Evolutionary conservation across 2,113 vertebrate genomes (phyloP), one percentile per base, ranked within the genome.

Genomic region (Eretmochelys imbricata): DNA sequence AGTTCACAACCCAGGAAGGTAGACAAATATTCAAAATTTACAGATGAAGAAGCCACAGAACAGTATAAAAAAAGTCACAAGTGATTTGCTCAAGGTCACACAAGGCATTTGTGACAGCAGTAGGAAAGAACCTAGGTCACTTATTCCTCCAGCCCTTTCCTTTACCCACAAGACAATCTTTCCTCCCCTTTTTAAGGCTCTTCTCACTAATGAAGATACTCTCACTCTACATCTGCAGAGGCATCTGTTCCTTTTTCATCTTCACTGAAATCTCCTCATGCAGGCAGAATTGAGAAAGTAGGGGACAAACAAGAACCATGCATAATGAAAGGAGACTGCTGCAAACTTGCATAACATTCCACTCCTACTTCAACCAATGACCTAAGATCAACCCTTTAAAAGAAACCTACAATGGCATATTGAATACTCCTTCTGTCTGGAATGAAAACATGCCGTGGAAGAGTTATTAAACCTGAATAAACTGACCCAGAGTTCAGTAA

Each of bases 391-490:
- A 95, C 94, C 93, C 89, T 57, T 59, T 93, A 84, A 91, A 96
- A 91, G 2, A 95, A 12, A 20, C 82, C 46, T n/a, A 72, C 35
- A 85, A 31, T 38, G 87, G 69, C 49, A 91, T 31, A 87, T 31
- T 92, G 88, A 97, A 94, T 80, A 12, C 19, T 78, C 27, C 50
- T 49, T 65, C 76, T 42, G 27, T 89, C 91, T 80, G 78, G 92
- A 97, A 96, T n/a, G 53, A 97, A 97, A 97, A 97, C 96, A 97
- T 20, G 85, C 0, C 0, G 81, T 89, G 35, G 80, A 96, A 87
- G 93, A 95, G 93, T 93, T 97, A 97, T 97, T 97, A 97, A 97
- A 95, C 95, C 95, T 97, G 94, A 97, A 96, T 97, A 97, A 98
- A 97, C 97, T 97, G 94, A 97, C 97, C 96, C 55, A 89, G 86